phyloP scores from a whole-genome alignment of 2,888 invertebrate species.

The Xestia xanthographa region DNA sequence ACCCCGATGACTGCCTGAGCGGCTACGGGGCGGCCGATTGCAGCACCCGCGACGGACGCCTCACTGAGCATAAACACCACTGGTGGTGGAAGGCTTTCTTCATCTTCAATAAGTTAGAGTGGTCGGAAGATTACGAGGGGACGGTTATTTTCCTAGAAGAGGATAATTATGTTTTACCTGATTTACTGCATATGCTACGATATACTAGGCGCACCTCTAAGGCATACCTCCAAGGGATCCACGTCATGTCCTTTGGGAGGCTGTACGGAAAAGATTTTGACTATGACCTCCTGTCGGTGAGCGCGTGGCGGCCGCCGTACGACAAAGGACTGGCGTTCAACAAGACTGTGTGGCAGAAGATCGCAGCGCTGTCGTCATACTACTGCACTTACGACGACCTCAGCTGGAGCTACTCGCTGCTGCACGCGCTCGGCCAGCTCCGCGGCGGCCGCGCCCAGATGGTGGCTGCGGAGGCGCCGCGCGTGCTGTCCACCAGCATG shows the following conservation, averaged over 20 bases:
- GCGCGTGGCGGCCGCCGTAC: conserved; percentile 75
- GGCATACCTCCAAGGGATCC: conserved; percentile 64
- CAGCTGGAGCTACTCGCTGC: conserved; percentile 79
- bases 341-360: conserved; percentile 71
- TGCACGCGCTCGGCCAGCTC: conserved; percentile 67
- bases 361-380: conserved; percentile 57
- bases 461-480: conserved; percentile 70
- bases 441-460: conserved; percentile 64
- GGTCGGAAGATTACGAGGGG: conserved; percentile 63
- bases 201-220: conserved; percentile 63
- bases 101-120: conserved; percentile 70
- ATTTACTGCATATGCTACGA: conserved; percentile 72
- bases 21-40: conserved; percentile 39
- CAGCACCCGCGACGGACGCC: conserved; percentile 67
- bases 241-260: conserved; percentile 74
- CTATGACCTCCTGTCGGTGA: conserved; percentile 68
- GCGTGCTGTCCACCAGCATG: conserved; percentile 69
- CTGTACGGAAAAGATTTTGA: conserved; percentile 60
- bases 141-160: conserved; percentile 76
- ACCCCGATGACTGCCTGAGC: conserved; percentile 64
- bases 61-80: conserved; percentile 76
- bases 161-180: conserved; percentile 75
- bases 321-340: conserved; percentile 77
- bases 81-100: conserved; percentile 81
- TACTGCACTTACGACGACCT: conserved; percentile 76